These are phyloP conservation scores for Catharus bicknelli DNA, from an alignment of 2,113 vertebrate species.

Conservation along the genomic window DNA sequence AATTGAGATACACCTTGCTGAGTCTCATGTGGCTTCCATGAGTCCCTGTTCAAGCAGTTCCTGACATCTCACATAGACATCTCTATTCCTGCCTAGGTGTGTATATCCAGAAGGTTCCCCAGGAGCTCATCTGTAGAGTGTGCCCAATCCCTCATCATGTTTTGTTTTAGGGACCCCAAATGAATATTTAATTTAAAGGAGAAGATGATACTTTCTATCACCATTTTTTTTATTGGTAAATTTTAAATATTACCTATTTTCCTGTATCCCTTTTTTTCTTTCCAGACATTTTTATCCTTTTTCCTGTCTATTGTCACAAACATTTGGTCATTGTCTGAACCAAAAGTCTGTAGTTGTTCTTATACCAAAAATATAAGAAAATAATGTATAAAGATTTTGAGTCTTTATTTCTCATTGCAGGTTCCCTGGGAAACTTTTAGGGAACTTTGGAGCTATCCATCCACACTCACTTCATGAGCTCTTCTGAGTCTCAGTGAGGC, in stretches of 20 bases:
- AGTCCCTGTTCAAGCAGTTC: background rate
- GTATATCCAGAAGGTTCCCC: background rate
- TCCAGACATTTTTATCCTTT: background rate
- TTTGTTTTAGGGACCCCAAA: background rate
- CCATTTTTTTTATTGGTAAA: background rate
- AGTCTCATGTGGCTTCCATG: background rate
- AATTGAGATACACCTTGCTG: background rate
- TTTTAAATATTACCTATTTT: background rate
- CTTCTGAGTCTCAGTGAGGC: background rate
- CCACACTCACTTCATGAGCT: fast-evolving
- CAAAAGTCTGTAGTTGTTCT: background rate
- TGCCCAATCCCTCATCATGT: background rate
- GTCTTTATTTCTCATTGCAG: background rate
- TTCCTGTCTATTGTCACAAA: background rate
- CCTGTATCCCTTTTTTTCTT: background rate
- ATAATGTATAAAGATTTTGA: background rate
- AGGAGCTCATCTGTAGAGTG: background rate
- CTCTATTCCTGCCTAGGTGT: background rate
- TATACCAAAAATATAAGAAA: background rate
- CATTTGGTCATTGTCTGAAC: background rate
- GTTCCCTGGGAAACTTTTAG: background rate
- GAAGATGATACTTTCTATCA: background rate
- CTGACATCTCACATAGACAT: background rate
- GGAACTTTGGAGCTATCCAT: background rate
- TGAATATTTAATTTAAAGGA: background rate